A percentile compares a stretch with the other conserved stretches of the same genome.
Conservation (phyloP, 1,140 invertebrate species). For the Dendrolimus kikuchii region DNA sequence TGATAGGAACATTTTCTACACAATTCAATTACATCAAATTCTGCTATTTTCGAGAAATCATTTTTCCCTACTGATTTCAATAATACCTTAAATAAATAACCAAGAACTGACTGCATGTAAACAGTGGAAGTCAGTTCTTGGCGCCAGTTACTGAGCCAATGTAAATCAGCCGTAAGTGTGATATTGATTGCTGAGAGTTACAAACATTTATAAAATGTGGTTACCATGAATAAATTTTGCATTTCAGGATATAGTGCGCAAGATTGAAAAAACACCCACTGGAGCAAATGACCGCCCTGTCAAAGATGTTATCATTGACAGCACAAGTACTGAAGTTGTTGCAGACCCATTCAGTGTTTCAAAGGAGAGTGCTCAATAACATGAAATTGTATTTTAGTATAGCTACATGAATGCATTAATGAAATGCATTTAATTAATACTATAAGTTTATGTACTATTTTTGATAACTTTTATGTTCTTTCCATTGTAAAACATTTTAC, state of each 20-base stretch:
- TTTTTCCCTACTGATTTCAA: too few species aligned
- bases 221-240: constrained; percentile 3
- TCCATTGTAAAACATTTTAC: constrained; percentile 1
- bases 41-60: too few species aligned
- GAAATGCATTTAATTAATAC: constrained; percentile 2
- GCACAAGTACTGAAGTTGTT: constrained; percentile 80
- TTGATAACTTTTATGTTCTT: constrained; percentile 3
- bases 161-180: too few species aligned
- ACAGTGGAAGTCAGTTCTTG: too few species aligned
- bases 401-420: background rate
- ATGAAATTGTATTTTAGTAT: constrained; percentile 3
- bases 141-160: too few species aligned
- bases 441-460: background rate
- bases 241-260: constrained; percentile 85
- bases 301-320: constrained; percentile 85
- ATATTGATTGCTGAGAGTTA: too few species aligned
- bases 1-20: too few species aligned
- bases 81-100: too few species aligned
- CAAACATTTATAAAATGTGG: background rate
- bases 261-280: constrained; percentile 86
- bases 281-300: constrained; percentile 83
- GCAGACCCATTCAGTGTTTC: constrained; percentile 85
- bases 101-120: too few species aligned
- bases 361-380: constrained; percentile 82
- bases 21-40: too few species aligned